Evolutionary conservation across 2,797 vertebrate genomes (phyloP).

Genomic region (Hippopotamyrus pictus): DNA sequence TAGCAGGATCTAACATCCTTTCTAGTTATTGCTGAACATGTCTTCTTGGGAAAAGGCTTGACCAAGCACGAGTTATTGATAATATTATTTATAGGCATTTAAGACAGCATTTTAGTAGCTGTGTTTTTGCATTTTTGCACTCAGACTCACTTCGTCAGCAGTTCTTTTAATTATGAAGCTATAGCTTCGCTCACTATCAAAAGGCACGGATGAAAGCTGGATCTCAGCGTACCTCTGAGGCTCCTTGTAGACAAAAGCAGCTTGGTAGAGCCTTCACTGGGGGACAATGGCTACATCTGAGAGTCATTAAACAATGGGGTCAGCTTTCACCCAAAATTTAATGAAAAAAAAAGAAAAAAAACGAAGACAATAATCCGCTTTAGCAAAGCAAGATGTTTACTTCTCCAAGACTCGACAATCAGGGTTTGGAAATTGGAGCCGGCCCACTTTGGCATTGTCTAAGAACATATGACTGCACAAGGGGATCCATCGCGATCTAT

Average conservation of each 20-base stretch:
- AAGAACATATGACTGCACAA: conserved; percentile 63
- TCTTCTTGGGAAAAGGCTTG: neutral
- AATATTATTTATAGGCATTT: neutral
- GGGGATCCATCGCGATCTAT: neutral
- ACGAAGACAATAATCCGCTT: conserved; percentile 67
- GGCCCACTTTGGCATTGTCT: conserved; percentile 63
- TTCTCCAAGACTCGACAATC: conserved; percentile 66
- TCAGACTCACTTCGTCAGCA: neutral
- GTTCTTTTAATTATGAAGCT: neutral
- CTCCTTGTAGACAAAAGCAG: neutral
- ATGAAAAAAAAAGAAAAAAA: conserved; percentile 46
- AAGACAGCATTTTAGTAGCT: neutral
- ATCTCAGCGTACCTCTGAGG: neutral
- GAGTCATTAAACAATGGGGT: conserved; percentile 10
- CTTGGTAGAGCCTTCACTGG: conserved; percentile 54
- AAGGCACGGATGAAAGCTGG: neutral
- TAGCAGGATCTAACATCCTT: neutral
- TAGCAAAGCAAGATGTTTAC: conserved; percentile 75
- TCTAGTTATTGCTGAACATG: neutral
- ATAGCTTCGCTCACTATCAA: neutral
- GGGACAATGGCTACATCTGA: conserved; percentile 57
- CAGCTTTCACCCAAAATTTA: conserved; percentile 14
- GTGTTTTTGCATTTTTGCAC: neutral
- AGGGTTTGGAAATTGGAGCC: conserved; percentile 72
- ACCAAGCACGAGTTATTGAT: neutral